Evolutionary conservation across 2,113 vertebrate genomes (phyloP).

Genomic region (Heliornis fulica): DNA sequence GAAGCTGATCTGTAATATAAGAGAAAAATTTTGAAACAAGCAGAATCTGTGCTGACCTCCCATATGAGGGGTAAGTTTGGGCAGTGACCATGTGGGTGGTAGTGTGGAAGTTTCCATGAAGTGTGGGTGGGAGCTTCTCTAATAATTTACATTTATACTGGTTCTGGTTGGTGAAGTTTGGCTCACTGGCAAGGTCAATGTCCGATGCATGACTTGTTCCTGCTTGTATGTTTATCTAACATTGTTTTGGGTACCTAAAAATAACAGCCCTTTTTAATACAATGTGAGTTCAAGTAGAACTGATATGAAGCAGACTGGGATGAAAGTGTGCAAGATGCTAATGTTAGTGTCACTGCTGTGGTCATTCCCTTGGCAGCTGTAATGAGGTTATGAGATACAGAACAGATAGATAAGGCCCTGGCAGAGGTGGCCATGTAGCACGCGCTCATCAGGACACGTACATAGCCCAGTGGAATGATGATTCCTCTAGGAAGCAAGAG

Average conservation of each 20-base stretch:
- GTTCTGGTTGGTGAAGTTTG: not conserved
- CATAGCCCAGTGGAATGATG: not conserved
- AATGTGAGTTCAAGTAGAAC: not conserved
- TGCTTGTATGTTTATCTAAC: not conserved
- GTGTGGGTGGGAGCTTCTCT: not conserved
- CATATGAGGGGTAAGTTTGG: not conserved
- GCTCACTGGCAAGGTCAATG: not conserved
- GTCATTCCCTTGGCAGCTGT: not conserved
- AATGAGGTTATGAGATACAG: not conserved
- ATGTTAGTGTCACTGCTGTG: not conserved
- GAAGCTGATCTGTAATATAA: conserved; percentile 2
- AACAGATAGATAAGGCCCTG: not conserved
- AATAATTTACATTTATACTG: not conserved
- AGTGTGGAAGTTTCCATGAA: conserved; percentile 5
- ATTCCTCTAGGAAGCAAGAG: not conserved
- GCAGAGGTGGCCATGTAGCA: not conserved
- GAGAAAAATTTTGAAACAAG: not conserved
- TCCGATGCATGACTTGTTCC: not conserved
- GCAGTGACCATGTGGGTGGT: not conserved
- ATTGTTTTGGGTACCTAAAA: not conserved
- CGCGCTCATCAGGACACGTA: not conserved
- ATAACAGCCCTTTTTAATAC: not conserved
- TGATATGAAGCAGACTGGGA: not conserved
- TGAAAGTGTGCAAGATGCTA: not conserved
- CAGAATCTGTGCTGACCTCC: not conserved